Conservation (phyloP, 2,888 invertebrate species). For the Amaurobius ferox region DNA sequence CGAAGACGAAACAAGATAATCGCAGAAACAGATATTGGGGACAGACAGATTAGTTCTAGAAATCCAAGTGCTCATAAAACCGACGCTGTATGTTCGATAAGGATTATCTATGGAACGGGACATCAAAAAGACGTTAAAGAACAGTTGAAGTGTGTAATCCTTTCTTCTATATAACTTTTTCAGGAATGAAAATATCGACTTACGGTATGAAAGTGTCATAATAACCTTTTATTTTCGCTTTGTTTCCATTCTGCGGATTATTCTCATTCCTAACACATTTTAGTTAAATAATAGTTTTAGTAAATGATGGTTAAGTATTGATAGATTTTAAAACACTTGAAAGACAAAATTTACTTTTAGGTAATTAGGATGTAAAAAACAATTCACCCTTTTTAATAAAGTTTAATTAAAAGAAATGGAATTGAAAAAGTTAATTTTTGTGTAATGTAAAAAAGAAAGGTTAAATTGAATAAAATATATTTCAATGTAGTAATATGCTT, state of each 20-base stretch:
- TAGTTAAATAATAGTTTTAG: neutral
- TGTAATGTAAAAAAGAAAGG: no score
- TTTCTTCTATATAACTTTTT: slow-evolving; percentile 31
- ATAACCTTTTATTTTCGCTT: neutral
- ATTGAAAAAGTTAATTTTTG: no score
- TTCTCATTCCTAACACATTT: neutral
- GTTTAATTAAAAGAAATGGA: no score
- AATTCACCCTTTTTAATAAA: no score
- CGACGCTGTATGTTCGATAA: slow-evolving; percentile 33
- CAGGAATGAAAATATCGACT: slow-evolving; percentile 18
- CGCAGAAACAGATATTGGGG: slow-evolving; percentile 13
- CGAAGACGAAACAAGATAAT: slow-evolving; percentile 9
- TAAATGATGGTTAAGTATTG: no score
- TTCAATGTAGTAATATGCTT: no score
- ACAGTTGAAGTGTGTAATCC: slow-evolving; percentile 31
- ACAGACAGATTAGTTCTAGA: slow-evolving; percentile 11
- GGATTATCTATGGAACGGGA: slow-evolving; percentile 33
- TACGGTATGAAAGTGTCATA: slow-evolving; percentile 14
- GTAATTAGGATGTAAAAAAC: no score
- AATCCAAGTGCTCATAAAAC: slow-evolving; percentile 47
- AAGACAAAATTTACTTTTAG: no score
- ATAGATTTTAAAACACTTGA: no score
- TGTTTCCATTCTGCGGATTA: neutral
- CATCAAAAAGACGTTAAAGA: slow-evolving; percentile 53
- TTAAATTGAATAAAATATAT: no score